Evolutionary conservation across 2,888 invertebrate species (phyloP), one percentile per base, ranked within the genome.

Genomic region (Serrognathus titanus): DNA sequence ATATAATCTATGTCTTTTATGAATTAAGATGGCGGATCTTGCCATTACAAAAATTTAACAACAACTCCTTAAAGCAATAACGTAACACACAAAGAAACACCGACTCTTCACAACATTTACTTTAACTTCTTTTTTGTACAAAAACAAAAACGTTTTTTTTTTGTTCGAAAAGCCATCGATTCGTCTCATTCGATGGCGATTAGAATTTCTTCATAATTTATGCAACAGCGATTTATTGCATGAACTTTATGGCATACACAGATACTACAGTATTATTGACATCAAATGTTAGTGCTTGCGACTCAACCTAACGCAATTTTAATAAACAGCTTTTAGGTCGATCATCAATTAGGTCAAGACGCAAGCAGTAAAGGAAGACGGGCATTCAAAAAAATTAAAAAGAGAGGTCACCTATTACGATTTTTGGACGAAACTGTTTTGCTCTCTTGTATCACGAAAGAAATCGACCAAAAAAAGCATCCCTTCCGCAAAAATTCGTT

Each of bases 1-100:
- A 74, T 73, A 71, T 70, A 71, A 62, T 58, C 73, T 75, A 75
- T 76, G 76, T 76, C 76, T 77, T 75, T 76, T 75, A 69, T 65
- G 56, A 62, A 52, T 43, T 35, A 58, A 63, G 59, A 56, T 52
- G 55, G 57, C 58, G 57, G 53, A 48, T 50, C 46, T 39, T 38
- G 54, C 51, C 53, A 57, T 51, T 49, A 53, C 51, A 50, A 43
- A 47, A 51, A 48, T 46, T 55, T 36, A 45, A 55, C 24, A 53
- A 56, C 43, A 48, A 57, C 58, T 56, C 52, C 61, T 38, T 46
- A 41, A 57, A 52, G 48, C 36, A 54, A 37, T 38, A 53, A 55
- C 39, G n/a, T 41, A 50, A 52, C 55, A 53, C 58, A 53, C 51
- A 41, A 38, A 49, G 16, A 58, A 57, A 58, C 58, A 58, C 51